phyloP scores from a whole-genome alignment of 2,888 invertebrate species.

The Diadegma fenestrale region DNA sequence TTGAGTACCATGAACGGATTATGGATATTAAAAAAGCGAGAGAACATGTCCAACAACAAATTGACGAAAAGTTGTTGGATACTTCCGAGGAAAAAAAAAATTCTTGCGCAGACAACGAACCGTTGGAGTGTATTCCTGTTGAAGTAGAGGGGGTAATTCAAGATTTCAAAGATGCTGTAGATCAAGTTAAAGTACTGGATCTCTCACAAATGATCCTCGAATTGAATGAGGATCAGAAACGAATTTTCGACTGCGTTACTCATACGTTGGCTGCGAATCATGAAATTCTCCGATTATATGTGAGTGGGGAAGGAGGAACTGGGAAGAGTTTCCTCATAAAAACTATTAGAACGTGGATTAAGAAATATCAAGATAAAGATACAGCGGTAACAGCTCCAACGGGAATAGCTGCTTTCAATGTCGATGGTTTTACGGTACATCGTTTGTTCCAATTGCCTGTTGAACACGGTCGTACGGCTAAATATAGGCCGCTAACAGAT shows the following conservation, averaged over 20 bases:
- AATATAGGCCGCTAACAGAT: slow-evolving; percentile 75
- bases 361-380: slow-evolving; percentile 71
- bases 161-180: background rate
- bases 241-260: background rate
- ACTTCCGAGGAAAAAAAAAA: background rate
- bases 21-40: background rate
- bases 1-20: background rate
- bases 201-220: background rate
- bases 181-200: background rate
- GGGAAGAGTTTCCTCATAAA: no score
- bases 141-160: background rate
- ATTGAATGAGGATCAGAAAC: background rate
- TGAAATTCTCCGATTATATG: slow-evolving; percentile 11
- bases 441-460: slow-evolving; percentile 76
- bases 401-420: slow-evolving; percentile 73
- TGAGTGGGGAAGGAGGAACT: slow-evolving; percentile 76
- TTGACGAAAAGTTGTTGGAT: background rate
- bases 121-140: background rate
- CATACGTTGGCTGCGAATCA: background rate
- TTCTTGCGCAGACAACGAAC: background rate
- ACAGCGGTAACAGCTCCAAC: slow-evolving; percentile 70
- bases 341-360: slow-evolving; percentile 71
- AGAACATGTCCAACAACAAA: background rate
- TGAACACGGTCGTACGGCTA: slow-evolving; percentile 74
- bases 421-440: slow-evolving; percentile 78